A percentile compares a stretch with the other conserved stretches of the same genome.
Evolutionary conservation across 2,113 vertebrate species (phyloP).

Genomic region (Ivindomyrus marchei): DNA sequence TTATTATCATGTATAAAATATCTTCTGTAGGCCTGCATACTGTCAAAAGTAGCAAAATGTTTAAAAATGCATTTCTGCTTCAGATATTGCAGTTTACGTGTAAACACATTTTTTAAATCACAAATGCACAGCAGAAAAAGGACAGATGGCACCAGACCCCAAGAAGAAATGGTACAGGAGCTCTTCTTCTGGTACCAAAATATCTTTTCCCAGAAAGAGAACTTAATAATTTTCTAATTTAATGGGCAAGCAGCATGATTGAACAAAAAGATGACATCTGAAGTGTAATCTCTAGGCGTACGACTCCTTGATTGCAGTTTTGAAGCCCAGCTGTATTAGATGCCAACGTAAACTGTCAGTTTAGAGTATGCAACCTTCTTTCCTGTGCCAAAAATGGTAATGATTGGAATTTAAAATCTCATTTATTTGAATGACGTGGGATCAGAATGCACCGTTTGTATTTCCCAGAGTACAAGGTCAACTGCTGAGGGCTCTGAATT

Average conservation of each 20-base stretch:
- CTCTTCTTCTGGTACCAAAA: background rate
- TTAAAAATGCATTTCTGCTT: background rate
- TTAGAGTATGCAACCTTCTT: background rate
- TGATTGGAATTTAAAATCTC: background rate
- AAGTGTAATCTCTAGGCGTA: background rate
- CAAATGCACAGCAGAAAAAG: background rate
- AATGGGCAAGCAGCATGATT: background rate
- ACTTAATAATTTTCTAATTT: background rate
- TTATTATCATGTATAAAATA: background rate
- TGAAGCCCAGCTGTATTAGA: background rate
- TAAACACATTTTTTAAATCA: background rate
- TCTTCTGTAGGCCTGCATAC: background rate
- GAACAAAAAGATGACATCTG: background rate
- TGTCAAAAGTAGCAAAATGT: background rate
- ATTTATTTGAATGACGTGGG: background rate
- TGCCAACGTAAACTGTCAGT: background rate
- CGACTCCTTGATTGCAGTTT: background rate
- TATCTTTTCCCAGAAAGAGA: background rate
- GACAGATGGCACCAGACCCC: background rate
- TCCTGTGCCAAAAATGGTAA: background rate
- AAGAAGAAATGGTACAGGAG: background rate
- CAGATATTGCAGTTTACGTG: background rate
- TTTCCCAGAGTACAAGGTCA: background rate
- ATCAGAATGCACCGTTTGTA: background rate
- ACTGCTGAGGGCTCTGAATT: background rate